A percentile compares a stretch with the other conserved stretches of the same genome.
Conservation (phyloP, 2,797 vertebrate species). For the Acrossocheilus wenchowensis region DNA sequence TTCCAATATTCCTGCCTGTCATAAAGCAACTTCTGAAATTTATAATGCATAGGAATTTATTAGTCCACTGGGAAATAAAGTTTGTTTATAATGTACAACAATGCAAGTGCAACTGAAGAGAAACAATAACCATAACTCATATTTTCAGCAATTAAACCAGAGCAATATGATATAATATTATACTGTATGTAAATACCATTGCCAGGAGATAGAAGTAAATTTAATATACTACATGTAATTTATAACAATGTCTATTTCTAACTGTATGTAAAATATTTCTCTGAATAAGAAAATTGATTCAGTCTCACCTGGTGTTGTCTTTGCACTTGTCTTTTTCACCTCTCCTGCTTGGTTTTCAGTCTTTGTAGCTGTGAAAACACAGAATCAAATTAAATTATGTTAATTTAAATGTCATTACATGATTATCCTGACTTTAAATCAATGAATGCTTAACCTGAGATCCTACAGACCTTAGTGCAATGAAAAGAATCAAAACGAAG, state of each 20-base stretch:
- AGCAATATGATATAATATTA: background rate
- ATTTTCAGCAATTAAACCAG: background rate
- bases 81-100: background rate
- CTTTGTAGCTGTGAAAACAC: slow-evolving; percentile 79
- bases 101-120: background rate
- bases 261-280: background rate
- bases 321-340: slow-evolving; percentile 81
- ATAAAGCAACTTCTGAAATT: background rate
- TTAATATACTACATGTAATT: background rate
- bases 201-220: background rate
- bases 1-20: background rate
- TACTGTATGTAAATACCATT: background rate
- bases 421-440: background rate
- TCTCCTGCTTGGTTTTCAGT: slow-evolving; percentile 83
- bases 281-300: background rate
- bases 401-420: background rate
- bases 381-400: background rate
- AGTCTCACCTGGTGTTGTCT: slow-evolving; percentile 81
- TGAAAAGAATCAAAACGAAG: background rate
- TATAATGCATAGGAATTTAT: background rate
- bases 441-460: background rate
- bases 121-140: background rate
- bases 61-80: background rate
- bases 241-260: background rate
- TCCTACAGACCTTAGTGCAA: background rate